Evolutionary conservation across 1,140 invertebrate species (phyloP).

Genomic region (Camponotus vicinus): DNA sequence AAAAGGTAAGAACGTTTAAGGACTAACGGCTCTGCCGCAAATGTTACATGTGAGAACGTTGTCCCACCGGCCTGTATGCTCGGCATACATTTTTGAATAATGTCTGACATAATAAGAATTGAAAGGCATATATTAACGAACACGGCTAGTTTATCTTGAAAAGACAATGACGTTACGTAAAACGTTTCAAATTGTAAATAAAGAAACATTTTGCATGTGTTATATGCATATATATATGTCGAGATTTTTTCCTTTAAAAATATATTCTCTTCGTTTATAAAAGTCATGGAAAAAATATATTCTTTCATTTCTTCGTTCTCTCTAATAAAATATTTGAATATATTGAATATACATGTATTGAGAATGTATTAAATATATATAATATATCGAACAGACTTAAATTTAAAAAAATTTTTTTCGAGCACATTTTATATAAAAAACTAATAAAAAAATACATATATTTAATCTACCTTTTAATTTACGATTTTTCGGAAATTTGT

Average conservation of each 20-base stretch:
- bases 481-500: not conserved
- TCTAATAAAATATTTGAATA: not conserved
- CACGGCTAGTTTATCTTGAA: not conserved
- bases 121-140: not conserved
- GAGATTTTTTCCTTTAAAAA: not conserved
- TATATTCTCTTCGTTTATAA: not conserved
- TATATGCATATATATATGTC: not conserved
- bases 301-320: not conserved
- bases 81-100: conserved; percentile 44
- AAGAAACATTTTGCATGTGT: not conserved
- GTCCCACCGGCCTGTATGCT: conserved; percentile 12
- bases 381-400: too few species aligned
- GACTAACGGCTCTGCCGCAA: conserved; percentile 58
- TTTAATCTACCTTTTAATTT: conserved; percentile 1
- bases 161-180: not conserved
- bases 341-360: too few species aligned
- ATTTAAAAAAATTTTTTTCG: too few species aligned
- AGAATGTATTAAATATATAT: too few species aligned
- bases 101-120: conserved; percentile 35
- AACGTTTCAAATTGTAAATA: not conserved
- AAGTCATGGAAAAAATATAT: too few species aligned
- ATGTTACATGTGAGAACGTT: conserved; percentile 45
- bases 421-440: not conserved
- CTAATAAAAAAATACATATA: not conserved
- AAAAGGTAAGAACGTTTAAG: conserved; percentile 40